phyloP scores from a whole-genome alignment of 2,888 invertebrate genomes.

The Microplitis manilae region DNA sequence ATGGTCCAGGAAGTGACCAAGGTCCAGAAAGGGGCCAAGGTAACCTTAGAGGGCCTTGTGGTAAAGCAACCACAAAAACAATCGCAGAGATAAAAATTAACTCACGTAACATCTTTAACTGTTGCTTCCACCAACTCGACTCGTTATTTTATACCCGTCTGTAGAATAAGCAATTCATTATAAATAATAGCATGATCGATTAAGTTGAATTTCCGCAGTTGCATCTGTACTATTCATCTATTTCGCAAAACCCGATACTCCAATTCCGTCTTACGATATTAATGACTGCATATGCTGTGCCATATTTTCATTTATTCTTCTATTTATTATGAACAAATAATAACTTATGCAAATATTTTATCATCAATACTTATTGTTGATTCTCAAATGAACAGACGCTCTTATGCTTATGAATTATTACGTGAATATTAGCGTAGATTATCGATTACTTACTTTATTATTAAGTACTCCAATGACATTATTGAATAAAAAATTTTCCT shows the following conservation, averaged over 20 bases:
- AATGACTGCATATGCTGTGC: no score
- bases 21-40: no score
- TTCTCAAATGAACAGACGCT: no score
- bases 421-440: no score
- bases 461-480: no score
- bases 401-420: no score
- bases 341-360: no score
- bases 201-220: not conserved
- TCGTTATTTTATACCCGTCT: constrained; percentile 28
- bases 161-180: not conserved
- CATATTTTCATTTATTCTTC: not conserved
- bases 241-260: not conserved
- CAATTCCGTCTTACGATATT: not conserved
- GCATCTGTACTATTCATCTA: not conserved
- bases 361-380: no score
- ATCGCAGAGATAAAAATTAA: constrained; percentile 8
- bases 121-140: not conserved
- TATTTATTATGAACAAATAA: not conserved
- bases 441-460: no score
- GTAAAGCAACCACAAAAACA: not conserved
- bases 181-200: not conserved
- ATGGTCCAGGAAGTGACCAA: no score
- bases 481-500: no score
- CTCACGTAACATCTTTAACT: constrained; percentile 26
- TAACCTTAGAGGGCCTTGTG: not conserved